Conservation (phyloP, 2,888 invertebrate genomes). For the Acronicta aceris region DNA sequence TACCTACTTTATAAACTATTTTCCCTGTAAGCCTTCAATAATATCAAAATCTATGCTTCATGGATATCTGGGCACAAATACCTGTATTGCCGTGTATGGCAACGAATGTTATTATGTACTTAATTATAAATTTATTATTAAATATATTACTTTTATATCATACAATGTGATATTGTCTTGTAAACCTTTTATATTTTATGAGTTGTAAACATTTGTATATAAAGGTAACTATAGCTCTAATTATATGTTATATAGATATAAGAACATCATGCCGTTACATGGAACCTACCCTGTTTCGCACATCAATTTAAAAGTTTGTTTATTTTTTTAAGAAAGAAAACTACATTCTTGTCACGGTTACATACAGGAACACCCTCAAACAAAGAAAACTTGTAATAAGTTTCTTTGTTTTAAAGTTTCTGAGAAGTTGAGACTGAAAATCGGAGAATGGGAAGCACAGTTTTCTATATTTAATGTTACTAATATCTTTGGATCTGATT, state of each 20-base stretch:
- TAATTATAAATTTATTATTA: too few species aligned
- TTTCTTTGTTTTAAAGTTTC: conserved; percentile 12
- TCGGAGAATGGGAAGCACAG: conserved; percentile 32
- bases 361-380: not conserved
- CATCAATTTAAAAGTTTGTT: too few species aligned
- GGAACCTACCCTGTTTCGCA: not conserved
- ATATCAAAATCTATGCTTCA: conserved; percentile 22
- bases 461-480: conserved; percentile 4
- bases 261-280: not conserved
- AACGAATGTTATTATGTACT: not conserved
- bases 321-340: too few species aligned
- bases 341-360: too few species aligned
- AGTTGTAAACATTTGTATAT: too few species aligned
- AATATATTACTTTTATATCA: not conserved
- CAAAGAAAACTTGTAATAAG: not conserved
- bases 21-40: conserved; percentile 18
- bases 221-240: too few species aligned
- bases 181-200: too few species aligned
- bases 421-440: conserved; percentile 39
- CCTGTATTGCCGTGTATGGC: not conserved
- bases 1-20: not conserved
- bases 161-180: not conserved
- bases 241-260: conserved; percentile 1
- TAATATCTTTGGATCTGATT: conserved; percentile 14
- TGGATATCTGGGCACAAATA: conserved; percentile 26